phyloP scores from a whole-genome alignment of 2,113 vertebrate species.

The Hipposideros armiger region DNA sequence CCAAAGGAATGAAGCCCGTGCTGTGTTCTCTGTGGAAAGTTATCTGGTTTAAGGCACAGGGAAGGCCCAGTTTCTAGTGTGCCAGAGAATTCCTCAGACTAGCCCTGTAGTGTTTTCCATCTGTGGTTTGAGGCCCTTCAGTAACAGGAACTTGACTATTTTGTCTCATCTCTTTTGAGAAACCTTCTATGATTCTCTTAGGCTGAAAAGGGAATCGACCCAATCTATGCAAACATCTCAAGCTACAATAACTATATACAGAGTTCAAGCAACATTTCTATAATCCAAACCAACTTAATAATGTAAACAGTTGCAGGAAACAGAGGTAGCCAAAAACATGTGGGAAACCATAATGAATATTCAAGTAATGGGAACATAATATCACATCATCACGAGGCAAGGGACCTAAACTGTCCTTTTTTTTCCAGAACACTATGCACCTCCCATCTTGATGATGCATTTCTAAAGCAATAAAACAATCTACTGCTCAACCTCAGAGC shows the following conservation, averaged over 20 bases:
- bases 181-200: slow-evolving; percentile 29
- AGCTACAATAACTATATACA: slow-evolving; percentile 24
- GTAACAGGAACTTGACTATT: slow-evolving; percentile 50
- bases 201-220: slow-evolving; percentile 60
- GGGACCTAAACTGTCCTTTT: slow-evolving; percentile 26
- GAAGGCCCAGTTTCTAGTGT: background rate
- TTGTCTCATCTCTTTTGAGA: slow-evolving; percentile 61
- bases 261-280: slow-evolving; percentile 61
- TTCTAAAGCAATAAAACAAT: slow-evolving; percentile 52
- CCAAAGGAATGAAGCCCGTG: background rate
- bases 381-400: slow-evolving; percentile 66
- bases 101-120: slow-evolving; percentile 57
- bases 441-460: slow-evolving; percentile 37
- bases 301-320: slow-evolving; percentile 83
- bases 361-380: slow-evolving; percentile 79
- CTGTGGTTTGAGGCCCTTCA: slow-evolving; percentile 50
- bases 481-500: slow-evolving; percentile 17
- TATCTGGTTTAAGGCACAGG: slow-evolving; percentile 22
- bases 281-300: slow-evolving; percentile 78
- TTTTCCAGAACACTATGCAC: slow-evolving; percentile 66
- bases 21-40: slow-evolving; percentile 8
- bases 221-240: slow-evolving; percentile 35
- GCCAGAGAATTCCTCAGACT: slow-evolving; percentile 54
- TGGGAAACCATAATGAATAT: slow-evolving; percentile 81
- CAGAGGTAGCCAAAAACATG: slow-evolving; percentile 78